A percentile compares a stretch with the other conserved stretches of the same genome.
phyloP scores from a whole-genome alignment of 2,888 invertebrate genomes.

The Cheilosia impressa region DNA sequence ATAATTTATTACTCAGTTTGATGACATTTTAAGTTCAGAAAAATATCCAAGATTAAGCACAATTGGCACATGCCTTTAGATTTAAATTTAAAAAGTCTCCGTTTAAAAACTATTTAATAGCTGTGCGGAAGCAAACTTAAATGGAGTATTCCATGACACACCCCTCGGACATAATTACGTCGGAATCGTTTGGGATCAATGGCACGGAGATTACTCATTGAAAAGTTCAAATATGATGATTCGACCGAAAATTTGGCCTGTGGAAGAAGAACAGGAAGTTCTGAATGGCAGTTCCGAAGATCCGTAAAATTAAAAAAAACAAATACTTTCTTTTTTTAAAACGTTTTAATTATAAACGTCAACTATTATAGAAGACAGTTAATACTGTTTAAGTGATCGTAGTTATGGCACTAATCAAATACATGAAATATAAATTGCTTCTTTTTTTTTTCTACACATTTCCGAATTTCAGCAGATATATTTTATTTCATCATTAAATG shows the following conservation, averaged over 20 bases:
- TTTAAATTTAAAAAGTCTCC: neutral
- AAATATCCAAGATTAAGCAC: no score
- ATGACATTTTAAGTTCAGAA: no score
- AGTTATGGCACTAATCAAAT: no score
- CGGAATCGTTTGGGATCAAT: slow-evolving; percentile 86
- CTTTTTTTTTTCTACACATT: no score
- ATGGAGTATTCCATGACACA: slow-evolving; percentile 84
- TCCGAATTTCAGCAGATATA: no score
- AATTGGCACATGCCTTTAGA: neutral
- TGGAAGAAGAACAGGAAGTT: slow-evolving; percentile 21
- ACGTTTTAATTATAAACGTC: no score
- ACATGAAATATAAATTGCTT: no score
- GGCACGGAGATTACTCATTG: slow-evolving; percentile 85
- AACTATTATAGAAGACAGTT: no score
- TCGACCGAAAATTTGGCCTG: slow-evolving; percentile 77
- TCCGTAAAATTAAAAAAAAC: slow-evolving; percentile 29
- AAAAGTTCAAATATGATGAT: slow-evolving; percentile 84
- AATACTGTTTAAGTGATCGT: no score
- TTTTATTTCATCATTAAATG: no score
- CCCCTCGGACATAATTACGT: slow-evolving; percentile 84
- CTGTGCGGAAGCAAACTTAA: slow-evolving; percentile 86
- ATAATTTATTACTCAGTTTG: no score
- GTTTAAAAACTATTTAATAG: slow-evolving; percentile 79
- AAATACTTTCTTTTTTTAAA: neutral
- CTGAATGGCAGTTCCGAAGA: slow-evolving; percentile 45